These are phyloP conservation scores for Chrysopa pallens DNA, from an alignment of 1,140 invertebrate species.

Conservation along the genomic window DNA sequence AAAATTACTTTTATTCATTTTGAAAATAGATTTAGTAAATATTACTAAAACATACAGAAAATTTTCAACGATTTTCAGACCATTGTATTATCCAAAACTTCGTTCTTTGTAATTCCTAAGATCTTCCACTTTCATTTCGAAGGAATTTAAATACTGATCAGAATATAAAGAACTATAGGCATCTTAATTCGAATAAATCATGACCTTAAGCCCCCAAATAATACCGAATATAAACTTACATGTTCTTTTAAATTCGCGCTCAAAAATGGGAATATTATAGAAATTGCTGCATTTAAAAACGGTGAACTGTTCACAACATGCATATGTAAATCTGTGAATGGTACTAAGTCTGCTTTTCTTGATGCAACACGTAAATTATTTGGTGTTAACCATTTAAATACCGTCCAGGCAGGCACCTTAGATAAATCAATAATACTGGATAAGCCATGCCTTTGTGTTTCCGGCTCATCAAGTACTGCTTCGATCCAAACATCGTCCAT, in stretches of 20 bases:
- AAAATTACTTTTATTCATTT: too few species aligned
- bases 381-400: constrained; percentile 19
- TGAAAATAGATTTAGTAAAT: too few species aligned
- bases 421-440: constrained; percentile 21
- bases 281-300: constrained; percentile 10
- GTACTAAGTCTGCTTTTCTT: constrained; percentile 14
- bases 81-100: too few species aligned
- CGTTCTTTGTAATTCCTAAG: too few species aligned
- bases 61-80: too few species aligned
- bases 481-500: constrained; percentile 18
- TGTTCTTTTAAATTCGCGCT: constrained; percentile 13
- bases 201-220: too few species aligned
- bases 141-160: too few species aligned
- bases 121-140: too few species aligned
- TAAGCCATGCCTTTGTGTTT: constrained; percentile 18
- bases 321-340: constrained; percentile 13
- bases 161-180: too few species aligned
- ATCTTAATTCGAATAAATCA: too few species aligned
- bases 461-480: constrained; percentile 14
- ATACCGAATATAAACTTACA: constrained; percentile 7
- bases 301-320: constrained; percentile 15
- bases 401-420: constrained; percentile 13
- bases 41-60: too few species aligned
- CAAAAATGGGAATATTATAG: constrained; percentile 15
- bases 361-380: constrained; percentile 13